A percentile compares a stretch with the other conserved stretches of the same genome.
phyloP scores from a whole-genome alignment of 2,113 vertebrate species.

The Gallinago media region DNA sequence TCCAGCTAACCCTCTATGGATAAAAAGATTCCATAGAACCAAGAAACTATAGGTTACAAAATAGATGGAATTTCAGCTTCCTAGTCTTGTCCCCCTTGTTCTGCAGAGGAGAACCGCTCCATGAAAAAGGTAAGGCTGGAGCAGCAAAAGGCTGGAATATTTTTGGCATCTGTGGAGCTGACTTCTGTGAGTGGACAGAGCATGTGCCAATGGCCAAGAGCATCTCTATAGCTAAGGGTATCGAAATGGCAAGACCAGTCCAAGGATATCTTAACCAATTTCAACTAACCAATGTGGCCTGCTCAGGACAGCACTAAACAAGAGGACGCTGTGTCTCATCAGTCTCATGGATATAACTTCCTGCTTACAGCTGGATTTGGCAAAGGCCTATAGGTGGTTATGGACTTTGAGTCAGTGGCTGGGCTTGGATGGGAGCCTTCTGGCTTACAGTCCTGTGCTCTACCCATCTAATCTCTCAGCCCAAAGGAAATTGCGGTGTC shows the following conservation, averaged over 20 bases:
- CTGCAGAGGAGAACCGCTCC: not conserved
- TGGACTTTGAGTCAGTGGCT: conserved; percentile 64
- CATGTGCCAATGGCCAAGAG: not conserved
- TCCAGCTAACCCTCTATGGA: not conserved
- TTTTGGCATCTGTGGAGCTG: not conserved
- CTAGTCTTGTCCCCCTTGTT: not conserved
- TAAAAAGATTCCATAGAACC: not conserved
- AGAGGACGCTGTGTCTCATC: conserved; percentile 56
- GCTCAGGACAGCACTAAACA: conserved; percentile 35
- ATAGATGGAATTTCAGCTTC: not conserved
- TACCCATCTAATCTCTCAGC: conserved; percentile 56
- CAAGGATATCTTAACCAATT: conserved; percentile 9
- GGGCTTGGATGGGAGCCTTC: conserved; percentile 62
- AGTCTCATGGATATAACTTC: conserved; percentile 68
- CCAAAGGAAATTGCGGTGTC: conserved; percentile 57
- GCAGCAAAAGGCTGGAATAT: not conserved
- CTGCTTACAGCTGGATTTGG: conserved; percentile 67
- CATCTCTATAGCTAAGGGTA: not conserved
- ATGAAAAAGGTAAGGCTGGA: not conserved
- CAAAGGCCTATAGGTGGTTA: conserved; percentile 48
- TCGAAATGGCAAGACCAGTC: not conserved
- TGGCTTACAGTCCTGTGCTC: conserved; percentile 34
- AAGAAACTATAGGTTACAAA: not conserved
- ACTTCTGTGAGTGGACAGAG: not conserved
- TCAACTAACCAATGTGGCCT: not conserved